phyloP scores from a whole-genome alignment of 2,888 invertebrate species.

The Cheilosia vernalis region DNA sequence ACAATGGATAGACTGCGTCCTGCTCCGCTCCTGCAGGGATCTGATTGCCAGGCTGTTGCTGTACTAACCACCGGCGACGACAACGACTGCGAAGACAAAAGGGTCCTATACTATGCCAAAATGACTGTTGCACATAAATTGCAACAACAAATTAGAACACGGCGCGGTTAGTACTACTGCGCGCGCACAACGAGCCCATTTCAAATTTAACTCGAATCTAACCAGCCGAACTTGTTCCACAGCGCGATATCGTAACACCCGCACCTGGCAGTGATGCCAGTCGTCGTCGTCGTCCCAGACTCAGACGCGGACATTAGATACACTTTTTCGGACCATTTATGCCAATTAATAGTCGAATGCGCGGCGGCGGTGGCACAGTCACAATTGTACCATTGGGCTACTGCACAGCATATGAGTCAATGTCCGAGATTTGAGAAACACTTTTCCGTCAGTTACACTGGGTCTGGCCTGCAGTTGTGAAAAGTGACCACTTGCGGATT shows the following conservation, averaged over 20 bases:
- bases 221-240: constrained; percentile 72
- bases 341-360: constrained; percentile 74
- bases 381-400: constrained; percentile 36
- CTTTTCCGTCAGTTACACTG: constrained; percentile 71
- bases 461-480: constrained; percentile 24
- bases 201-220: constrained; percentile 51
- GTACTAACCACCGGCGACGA: constrained; percentile 8
- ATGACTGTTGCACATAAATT: constrained; percentile 67
- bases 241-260: constrained; percentile 75
- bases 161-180: constrained; percentile 46
- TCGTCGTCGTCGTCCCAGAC: constrained; percentile 20
- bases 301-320: constrained; percentile 68
- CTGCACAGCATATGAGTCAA: constrained; percentile 66
- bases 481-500: constrained; percentile 60
- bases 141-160: constrained; percentile 75
- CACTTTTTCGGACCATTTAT: constrained; percentile 70
- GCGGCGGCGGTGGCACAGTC: constrained; percentile 30
- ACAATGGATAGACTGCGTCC: constrained; percentile 49
- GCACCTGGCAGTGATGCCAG: constrained; percentile 73
- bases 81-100: constrained; percentile 63
- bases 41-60: neutral
- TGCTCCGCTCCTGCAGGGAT: constrained; percentile 49
- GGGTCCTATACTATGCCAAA: constrained; percentile 55
- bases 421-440: constrained; percentile 74
- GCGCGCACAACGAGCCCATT: constrained; percentile 36